Base-by-base conservation (phyloP, 2,797 vertebrate species). In the Notamacropus eugenii region DNA sequence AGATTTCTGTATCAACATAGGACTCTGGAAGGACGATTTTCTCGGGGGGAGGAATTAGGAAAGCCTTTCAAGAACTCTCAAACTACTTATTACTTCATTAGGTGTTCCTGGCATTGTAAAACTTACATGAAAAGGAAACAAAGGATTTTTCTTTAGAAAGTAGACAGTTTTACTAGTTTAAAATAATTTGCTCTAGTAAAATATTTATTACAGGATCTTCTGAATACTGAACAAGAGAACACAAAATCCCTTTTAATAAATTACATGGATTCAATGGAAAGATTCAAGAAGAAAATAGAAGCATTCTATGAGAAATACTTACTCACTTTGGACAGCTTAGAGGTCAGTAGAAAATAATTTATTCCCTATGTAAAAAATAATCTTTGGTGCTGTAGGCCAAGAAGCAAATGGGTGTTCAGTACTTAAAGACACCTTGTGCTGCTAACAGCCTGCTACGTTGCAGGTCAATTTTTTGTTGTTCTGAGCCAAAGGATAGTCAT, bases 271-370 rank as follows among this genome's bases (percentile, higher is more conserved):
- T 97, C 99, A 5, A 98, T 99, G 98, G 97, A 97, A 95, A 98
- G 97, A 98, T 99, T 99, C 96, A 98, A 97, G 97, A 98, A 96
- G 98, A 99, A 98, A 98, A 98, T 98, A 96, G 99, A 98, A 98
- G 98, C 98, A 92, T 91, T 98, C 22, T 98, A 99, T 95, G 92
- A 93, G 54, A 98, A 97, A 95, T 99, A 99, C 97, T 96, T 97
- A 0, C 94, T 97, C 93, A 95, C 54, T 94, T 97, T 97, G 0
- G 98, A 98, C 97, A 98, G 98, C 93, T 98, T 98, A 54, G 98
- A 97, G 99, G 99, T 99, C 96, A 98, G 98, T 98, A 94, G 27
- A 56, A 96, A 98, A 97, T 95, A 91, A 9, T 10, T 54, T 4
- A 16, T 50, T 62, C 24, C 90, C 59, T 90, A 55, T n/a, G 24